Evolutionary conservation across 2,113 vertebrate genomes (phyloP), one percentile per base, ranked within the genome.

Genomic region (Cercocebus atys): DNA sequence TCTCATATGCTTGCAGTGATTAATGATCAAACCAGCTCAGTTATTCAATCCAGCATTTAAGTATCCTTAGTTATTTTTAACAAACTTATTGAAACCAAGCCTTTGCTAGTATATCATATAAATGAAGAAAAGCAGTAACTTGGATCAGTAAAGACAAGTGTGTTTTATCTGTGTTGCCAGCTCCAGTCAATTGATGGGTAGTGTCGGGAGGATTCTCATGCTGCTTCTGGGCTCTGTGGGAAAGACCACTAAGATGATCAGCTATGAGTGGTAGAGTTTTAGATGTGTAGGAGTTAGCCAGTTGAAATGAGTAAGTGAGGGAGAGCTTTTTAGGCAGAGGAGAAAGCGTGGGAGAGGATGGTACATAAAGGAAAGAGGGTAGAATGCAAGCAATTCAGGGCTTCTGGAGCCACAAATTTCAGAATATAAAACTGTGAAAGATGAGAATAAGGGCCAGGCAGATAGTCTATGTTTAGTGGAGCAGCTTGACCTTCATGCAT

Each of bases 71-170:
- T 55, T 45, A 61, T 85, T 90, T 76, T 78, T 83, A 92, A 68
- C 22, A 88, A 92, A 80, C 4, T 38, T n/a, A 25, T 10, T 85
- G 73, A 45, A 92, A 68, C 18, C 76, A 83, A 83, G 12, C 22
- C 68, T 88, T 92, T 83, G 27, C 18, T 85, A 59, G 40, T 52
- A 43, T 70, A 40, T 92, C 64, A 96, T 85, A n/a, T 75, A 80
- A 73, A 30, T 66, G 61, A 89, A 90, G 43, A 17, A 91, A 88
- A 95, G 82, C 75, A 88, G 43, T 95, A 84, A 73, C 80, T 94
- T 80, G 89, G 30, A 52, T 61, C 8, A 92, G 32, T 14, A 20
- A 94, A 89, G 57, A 76, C 14, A 80, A 91, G 32, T 57, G 78
- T 30, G 23, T 90, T 84, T 94, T 93, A n/a, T 79, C 32, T 88